These are phyloP conservation scores for Calyptommatus sinebrachiatus DNA, from an alignment of 2,113 vertebrate species.

Conservation along the genomic window DNA sequence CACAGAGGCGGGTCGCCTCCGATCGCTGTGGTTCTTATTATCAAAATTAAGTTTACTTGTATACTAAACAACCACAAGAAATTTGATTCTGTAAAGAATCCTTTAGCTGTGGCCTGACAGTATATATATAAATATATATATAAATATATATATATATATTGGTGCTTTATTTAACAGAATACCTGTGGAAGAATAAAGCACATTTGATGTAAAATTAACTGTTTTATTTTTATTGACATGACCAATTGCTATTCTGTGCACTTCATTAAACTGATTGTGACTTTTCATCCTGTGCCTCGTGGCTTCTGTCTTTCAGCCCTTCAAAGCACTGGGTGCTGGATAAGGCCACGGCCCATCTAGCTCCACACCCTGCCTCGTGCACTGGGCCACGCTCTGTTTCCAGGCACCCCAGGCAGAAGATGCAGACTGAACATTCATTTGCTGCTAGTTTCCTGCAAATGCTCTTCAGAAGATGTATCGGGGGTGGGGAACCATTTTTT, in stretches of 20 bases:
- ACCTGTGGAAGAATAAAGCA: conserved; percentile 97
- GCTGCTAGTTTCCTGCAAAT: too few species aligned
- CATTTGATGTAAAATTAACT: conserved; percentile 96
- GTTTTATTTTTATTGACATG: conserved; percentile 96
- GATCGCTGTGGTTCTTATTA: conserved; percentile 96
- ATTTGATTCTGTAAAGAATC: conserved; percentile 99
- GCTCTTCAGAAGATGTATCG: too few species aligned
- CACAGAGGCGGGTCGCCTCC: conserved; percentile 89
- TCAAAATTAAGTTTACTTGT: conserved; percentile 99
- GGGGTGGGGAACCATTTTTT: too few species aligned
- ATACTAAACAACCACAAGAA: conserved; percentile 97
- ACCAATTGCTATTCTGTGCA: conserved; percentile 83
- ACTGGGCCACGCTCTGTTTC: too few species aligned
- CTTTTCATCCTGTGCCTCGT: conserved; percentile 78
- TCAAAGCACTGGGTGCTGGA: not conserved
- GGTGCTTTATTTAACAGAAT: conserved; percentile 99
- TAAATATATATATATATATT: conserved; percentile 84
- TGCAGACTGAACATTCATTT: too few species aligned
- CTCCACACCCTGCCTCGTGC: too few species aligned
- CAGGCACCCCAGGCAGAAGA: too few species aligned
- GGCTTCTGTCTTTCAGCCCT: conserved; percentile 54
- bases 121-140: conserved; percentile 97
- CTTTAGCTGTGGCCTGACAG: conserved; percentile 97
- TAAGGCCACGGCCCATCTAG: too few species aligned
- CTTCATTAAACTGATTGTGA: conserved; percentile 86